Evolutionary conservation across 2,113 vertebrate species (phyloP).

Genomic region (Istiophorus platypterus): DNA sequence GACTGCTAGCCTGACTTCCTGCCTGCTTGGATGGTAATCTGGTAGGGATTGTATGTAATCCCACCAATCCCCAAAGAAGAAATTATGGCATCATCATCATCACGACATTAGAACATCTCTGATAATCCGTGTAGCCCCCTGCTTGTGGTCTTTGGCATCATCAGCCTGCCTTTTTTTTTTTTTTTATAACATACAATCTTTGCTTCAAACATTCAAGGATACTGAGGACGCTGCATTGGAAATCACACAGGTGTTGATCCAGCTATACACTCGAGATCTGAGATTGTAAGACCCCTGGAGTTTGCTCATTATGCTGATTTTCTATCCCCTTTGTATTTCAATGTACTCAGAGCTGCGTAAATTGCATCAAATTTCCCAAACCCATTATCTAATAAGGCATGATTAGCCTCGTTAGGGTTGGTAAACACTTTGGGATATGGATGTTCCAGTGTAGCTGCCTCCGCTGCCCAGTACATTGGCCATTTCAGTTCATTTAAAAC

Average conservation of each 20-base stretch:
- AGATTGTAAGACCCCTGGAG: too few relatives aligned
- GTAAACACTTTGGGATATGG: background rate
- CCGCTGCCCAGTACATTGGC: background rate
- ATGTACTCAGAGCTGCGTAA: too few relatives aligned
- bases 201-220: too few relatives aligned
- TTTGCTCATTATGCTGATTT: too few relatives aligned
- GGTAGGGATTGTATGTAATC: conserved; percentile 70
- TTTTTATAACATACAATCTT: too few relatives aligned
- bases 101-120: conserved; percentile 49
- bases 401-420: background rate
- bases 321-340: too few relatives aligned
- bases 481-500: background rate
- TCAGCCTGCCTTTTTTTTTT: background rate
- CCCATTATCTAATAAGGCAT: too few relatives aligned
- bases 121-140: conserved; percentile 47
- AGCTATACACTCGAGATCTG: too few relatives aligned
- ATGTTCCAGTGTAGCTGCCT: background rate
- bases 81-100: conserved; percentile 61
- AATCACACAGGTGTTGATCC: too few relatives aligned
- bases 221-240: too few relatives aligned
- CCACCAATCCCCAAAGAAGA: conserved; percentile 63
- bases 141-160: background rate
- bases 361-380: too few relatives aligned
- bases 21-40: conserved; percentile 59
- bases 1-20: conserved; percentile 41